phyloP scores from a whole-genome alignment of 2,113 vertebrate species.

The Raphicerus campestris region DNA sequence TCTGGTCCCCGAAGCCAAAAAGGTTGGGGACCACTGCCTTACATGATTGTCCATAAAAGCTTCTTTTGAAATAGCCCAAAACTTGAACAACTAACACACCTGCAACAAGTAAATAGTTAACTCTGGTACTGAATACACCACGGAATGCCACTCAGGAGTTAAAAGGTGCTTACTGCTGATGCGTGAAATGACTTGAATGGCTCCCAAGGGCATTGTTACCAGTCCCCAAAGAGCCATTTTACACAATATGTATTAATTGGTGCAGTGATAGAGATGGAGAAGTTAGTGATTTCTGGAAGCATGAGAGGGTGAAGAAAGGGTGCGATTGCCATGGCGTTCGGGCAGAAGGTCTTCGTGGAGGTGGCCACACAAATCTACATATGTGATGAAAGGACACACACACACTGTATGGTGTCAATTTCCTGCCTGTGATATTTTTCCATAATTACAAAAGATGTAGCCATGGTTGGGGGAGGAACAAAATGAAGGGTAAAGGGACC shows the following conservation, averaged over 20 bases:
- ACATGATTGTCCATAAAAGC: not conserved
- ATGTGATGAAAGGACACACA: not conserved
- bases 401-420: not conserved
- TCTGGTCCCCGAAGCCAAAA: not conserved
- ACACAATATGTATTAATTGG: not conserved
- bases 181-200: not conserved
- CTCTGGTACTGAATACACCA: too few species aligned
- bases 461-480: not conserved
- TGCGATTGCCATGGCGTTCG: accelerated
- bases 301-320: not conserved
- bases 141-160: not conserved
- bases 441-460: not conserved
- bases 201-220: not conserved
- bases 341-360: not conserved
- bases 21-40: not conserved
- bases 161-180: not conserved
- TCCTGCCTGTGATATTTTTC: not conserved
- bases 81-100: not conserved
- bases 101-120: not conserved
- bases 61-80: not conserved
- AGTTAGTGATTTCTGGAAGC: not conserved
- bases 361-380: not conserved
- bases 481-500: not conserved
- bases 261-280: not conserved
- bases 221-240: too few species aligned